These are phyloP conservation scores for Lagopus muta DNA, from an alignment of 2,113 vertebrate species.

Conservation along the genomic window DNA sequence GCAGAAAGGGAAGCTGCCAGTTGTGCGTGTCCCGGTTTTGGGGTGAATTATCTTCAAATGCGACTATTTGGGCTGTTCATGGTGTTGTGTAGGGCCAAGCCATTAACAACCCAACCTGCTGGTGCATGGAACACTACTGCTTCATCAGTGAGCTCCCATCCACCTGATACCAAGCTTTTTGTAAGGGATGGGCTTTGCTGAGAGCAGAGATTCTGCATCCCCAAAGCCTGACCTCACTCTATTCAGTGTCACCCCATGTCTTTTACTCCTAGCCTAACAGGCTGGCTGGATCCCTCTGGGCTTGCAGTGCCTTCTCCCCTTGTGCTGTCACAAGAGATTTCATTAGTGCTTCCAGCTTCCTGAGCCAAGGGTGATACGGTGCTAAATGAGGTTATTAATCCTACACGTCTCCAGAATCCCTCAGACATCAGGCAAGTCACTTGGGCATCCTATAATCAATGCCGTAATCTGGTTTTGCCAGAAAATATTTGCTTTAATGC, in stretches of 20 bases:
- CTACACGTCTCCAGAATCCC: slow-evolving; percentile 36
- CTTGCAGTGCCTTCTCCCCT: background rate
- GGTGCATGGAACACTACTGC: background rate
- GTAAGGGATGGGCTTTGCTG: background rate
- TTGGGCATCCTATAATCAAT: slow-evolving; percentile 65
- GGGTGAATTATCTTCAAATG: background rate
- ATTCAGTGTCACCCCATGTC: background rate
- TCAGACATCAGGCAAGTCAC: slow-evolving; percentile 52
- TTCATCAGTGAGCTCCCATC: background rate
- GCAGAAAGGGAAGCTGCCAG: background rate
- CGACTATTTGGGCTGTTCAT: background rate
- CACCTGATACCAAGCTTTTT: background rate
- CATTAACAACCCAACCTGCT: background rate
- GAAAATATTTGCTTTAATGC: slow-evolving; percentile 61
- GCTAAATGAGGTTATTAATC: slow-evolving; percentile 72
- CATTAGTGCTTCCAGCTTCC: slow-evolving; percentile 39
- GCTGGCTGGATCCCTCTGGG: slow-evolving; percentile 7
- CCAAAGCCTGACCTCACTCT: background rate
- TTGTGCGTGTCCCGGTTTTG: accelerated
- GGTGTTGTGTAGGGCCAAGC: background rate
- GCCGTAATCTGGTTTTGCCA: slow-evolving; percentile 61
- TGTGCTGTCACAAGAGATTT: slow-evolving; percentile 51
- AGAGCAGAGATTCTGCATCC: background rate
- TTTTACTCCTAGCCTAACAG: background rate
- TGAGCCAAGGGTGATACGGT: background rate